Base-by-base conservation (phyloP, 1,140 invertebrate species). In the Drosophila paulistorum region DNA sequence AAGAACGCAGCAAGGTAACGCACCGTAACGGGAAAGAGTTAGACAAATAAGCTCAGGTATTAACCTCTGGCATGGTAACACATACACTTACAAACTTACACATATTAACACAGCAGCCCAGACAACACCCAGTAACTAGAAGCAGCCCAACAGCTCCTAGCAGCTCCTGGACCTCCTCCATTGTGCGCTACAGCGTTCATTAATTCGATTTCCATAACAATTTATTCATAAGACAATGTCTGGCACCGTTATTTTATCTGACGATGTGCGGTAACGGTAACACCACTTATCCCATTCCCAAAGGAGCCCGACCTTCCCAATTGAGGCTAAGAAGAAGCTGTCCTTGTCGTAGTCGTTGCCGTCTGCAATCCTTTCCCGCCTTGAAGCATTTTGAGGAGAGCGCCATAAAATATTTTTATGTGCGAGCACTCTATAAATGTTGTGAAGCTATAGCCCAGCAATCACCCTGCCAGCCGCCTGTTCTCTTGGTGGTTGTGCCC, bases 121-220 rank as follows among this genome's bases (percentile, higher is more conserved):
- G 37, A 69, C 37, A 59, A 65, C 37, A 65, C 48, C 48, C 55
- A 54, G 33, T 20, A 70, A 70, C 20, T 57, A 58, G 64, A 54
- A 74, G 66, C 59, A 67, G 57, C 70, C 63, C 63, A 17, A 23
- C 65, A 51, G 57, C 63, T 26, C n/a, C 58, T 57, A 26, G 66
- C 59, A 17, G 48, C 48, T 61, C 68, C 48, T 45, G 66, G 71
- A 65, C 69, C 68, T 39, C 68, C 78, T 70, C 67, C 81, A 87
- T 78, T 80, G 80, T 81, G 80, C 81, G 87, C 83, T 85, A 80
- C 80, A 87, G 90, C 90, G 87, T 91, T 91, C 90, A 91, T 91
- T 91, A 91, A 91, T 91, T 91, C 90, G 90, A 91, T 91, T 91
- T 91, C 90, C 90, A 91, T 91, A 91, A 91, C 90, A 91, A 91